A percentile compares a stretch with the other conserved stretches of the same genome.
Evolutionary conservation across 2,113 vertebrate genomes (phyloP).

Genomic region (Platanista minor): DNA sequence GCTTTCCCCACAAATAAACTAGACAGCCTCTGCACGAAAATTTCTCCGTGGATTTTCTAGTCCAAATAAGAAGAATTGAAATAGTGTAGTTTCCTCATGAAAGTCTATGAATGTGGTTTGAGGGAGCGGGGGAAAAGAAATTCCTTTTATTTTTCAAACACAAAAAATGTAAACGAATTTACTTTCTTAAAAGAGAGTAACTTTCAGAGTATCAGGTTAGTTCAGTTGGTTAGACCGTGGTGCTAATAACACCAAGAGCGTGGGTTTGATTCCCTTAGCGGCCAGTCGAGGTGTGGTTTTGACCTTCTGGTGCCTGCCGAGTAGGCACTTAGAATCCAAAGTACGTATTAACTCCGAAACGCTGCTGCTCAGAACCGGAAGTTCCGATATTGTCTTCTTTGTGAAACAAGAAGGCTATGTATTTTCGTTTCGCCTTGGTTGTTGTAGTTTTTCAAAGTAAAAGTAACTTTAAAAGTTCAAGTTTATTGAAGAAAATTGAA

Average conservation of each 20-base stretch:
- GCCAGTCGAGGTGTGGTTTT: accelerated
- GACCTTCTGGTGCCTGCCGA: accelerated
- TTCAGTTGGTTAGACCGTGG: constrained; percentile 51
- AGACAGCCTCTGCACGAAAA: neutral
- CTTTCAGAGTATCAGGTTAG: neutral
- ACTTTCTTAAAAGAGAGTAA: accelerated
- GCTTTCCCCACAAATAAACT: neutral
- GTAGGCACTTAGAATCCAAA: accelerated
- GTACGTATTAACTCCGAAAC: accelerated
- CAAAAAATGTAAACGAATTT: neutral
- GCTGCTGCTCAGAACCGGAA: accelerated
- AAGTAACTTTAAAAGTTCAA: neutral
- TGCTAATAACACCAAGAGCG: constrained; percentile 56
- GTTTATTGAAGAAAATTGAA: neutral
- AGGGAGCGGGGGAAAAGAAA: accelerated
- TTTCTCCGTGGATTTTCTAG: neutral
- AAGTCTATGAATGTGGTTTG: neutral
- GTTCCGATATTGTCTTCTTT: accelerated
- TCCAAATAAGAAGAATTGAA: neutral
- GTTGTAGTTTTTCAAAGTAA: neutral
- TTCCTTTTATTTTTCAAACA: neutral
- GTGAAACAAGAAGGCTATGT: accelerated
- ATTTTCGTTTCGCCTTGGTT: neutral
- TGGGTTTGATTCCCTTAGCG: constrained; percentile 53
- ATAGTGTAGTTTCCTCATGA: neutral